Evolutionary conservation across 2,888 invertebrate species (phyloP).

Genomic region (Cerastis rubricosa): DNA sequence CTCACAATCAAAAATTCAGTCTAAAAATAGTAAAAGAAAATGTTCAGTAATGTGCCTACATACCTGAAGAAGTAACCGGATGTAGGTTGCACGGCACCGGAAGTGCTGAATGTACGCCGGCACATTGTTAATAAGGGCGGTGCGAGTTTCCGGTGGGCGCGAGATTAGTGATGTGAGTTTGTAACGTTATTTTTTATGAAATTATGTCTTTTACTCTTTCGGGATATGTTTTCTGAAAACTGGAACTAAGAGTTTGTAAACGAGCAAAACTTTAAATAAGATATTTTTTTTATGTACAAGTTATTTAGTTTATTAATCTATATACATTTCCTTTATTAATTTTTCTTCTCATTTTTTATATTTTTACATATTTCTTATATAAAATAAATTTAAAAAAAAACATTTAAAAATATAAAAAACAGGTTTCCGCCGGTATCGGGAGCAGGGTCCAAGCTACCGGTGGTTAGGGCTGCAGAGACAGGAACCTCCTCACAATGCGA

Average conservation of each 20-base stretch:
- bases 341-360: too few species aligned
- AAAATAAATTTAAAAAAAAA: too few species aligned
- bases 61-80: slow-evolving; percentile 76
- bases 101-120: slow-evolving; percentile 78
- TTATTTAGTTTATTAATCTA: too few species aligned
- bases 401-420: too few species aligned
- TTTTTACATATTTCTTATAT: too few species aligned
- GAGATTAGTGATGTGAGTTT: slow-evolving; percentile 45
- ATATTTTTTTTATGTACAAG: too few species aligned
- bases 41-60: slow-evolving; percentile 58
- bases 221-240: not conserved
- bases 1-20: slow-evolving; percentile 1
- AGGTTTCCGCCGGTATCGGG: too few species aligned
- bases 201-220: not conserved
- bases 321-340: too few species aligned
- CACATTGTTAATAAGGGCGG: slow-evolving; percentile 81
- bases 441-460: too few species aligned
- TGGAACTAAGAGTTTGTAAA: not conserved
- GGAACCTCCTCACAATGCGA: too few species aligned
- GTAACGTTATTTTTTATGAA: slow-evolving; percentile 1
- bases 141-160: slow-evolving; percentile 70
- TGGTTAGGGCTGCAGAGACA: too few species aligned
- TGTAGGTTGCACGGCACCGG: slow-evolving; percentile 75
- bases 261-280: too few species aligned
- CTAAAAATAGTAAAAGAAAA: slow-evolving; percentile 39